Percentiles rank a stretch among this genome's conserved stretches.
Conservation (phyloP, 2,888 invertebrate genomes). For the Ophion slaviceki region DNA sequence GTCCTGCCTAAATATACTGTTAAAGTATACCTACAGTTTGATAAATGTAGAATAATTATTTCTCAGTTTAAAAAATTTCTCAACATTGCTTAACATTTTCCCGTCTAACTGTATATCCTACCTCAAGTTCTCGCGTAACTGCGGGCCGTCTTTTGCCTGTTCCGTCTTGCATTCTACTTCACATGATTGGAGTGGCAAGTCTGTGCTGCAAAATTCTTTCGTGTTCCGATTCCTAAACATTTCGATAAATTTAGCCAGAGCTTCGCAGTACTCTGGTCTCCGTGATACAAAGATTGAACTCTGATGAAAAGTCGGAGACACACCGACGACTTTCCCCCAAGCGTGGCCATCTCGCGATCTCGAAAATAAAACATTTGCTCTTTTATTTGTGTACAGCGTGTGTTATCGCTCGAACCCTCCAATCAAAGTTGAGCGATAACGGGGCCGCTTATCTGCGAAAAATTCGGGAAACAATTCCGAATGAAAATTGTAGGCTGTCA, state of each 20-base stretch:
- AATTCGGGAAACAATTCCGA: conserved; percentile 6
- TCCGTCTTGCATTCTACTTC: background rate
- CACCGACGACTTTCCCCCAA: background rate
- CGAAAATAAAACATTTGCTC: background rate
- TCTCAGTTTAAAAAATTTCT: too few relatives aligned
- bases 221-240: background rate
- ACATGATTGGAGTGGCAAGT: background rate
- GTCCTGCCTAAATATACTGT: too few relatives aligned
- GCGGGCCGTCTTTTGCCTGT: too few relatives aligned
- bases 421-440: conserved; percentile 21
- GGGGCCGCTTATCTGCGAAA: conserved; percentile 7
- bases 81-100: too few relatives aligned
- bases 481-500: conserved; percentile 13
- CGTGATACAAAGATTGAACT: background rate
- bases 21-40: too few relatives aligned
- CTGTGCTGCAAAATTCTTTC: background rate
- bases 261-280: background rate
- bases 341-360: background rate
- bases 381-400: background rate
- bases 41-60: too few relatives aligned
- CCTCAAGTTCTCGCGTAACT: too few relatives aligned
- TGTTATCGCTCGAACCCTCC: background rate
- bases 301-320: background rate
- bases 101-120: too few relatives aligned
- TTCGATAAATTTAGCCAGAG: background rate